Evolutionary conservation across 2,888 invertebrate species (phyloP).

Genomic region (Pyrgus malvae): DNA sequence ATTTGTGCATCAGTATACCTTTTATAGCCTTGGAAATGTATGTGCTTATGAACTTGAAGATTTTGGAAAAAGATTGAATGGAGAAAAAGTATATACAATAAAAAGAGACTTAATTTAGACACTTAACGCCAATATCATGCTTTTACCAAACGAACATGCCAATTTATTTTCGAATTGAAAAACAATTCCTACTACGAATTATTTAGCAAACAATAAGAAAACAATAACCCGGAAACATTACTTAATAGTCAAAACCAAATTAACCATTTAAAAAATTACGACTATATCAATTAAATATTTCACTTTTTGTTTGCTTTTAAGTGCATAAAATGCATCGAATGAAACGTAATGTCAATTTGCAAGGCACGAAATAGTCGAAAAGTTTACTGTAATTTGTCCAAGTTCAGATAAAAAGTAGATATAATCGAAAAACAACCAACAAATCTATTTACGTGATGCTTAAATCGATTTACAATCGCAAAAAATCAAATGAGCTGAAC

Average conservation of each 20-base stretch:
- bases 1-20: neutral
- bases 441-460: neutral
- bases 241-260: no score
- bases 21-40: neutral
- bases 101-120: neutral
- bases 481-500: slow-evolving; percentile 24
- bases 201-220: no score
- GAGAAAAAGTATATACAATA: neutral
- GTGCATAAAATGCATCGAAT: no score
- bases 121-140: slow-evolving; percentile 23
- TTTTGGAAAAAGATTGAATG: neutral
- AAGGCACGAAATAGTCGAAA: no score
- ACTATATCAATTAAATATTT: no score
- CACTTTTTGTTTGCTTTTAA: no score
- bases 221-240: no score
- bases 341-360: no score
- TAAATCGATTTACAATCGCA: slow-evolving; percentile 15
- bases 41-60: neutral
- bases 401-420: slow-evolving; percentile 4
- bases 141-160: slow-evolving; percentile 22
- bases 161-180: slow-evolving; percentile 1
- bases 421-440: neutral
- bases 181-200: slow-evolving; percentile 10
- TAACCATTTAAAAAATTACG: no score
- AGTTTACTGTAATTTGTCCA: no score